Percentiles rank a stretch among this genome's conserved stretches.
Conservation (phyloP, 2,888 invertebrate species). For the Auanema freiburgensis region DNA sequence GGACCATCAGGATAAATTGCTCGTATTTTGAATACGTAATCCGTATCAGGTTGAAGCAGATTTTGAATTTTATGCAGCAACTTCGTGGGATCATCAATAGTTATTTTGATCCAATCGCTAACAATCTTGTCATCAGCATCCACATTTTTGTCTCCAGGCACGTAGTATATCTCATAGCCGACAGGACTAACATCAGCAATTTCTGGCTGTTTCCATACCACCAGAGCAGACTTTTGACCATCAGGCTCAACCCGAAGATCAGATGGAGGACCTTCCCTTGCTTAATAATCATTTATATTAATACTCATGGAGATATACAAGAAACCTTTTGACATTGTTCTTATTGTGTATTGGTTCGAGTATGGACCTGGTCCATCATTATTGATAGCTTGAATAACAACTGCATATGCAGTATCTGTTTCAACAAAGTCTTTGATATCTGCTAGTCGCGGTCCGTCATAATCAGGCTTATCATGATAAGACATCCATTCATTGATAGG, state of each 20-base stretch:
- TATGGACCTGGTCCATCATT: conserved; percentile 63
- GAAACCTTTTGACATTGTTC: conserved; percentile 57
- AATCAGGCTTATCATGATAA: conserved; percentile 47
- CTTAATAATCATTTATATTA: conserved; percentile 28
- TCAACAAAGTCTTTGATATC: conserved; percentile 55
- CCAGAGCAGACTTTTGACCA: conserved; percentile 55
- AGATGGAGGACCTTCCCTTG: conserved; percentile 58
- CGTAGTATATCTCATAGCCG: conserved; percentile 60
- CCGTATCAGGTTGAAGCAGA: conserved; percentile 58
- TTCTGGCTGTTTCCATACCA: conserved; percentile 57
- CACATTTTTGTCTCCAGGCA: conserved; percentile 59
- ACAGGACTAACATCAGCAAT: conserved; percentile 50
- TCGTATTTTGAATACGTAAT: conserved; percentile 63
- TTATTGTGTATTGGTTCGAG: conserved; percentile 57
- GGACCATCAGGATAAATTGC: conserved; percentile 62
- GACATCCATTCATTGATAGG: conserved; percentile 61
- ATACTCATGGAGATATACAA: no score
- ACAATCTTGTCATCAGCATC: conserved; percentile 58
- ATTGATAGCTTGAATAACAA: conserved; percentile 63
- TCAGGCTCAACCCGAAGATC: conserved; percentile 59
- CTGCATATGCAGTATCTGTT: conserved; percentile 61
- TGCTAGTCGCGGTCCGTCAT: conserved; percentile 28
- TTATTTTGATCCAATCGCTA: conserved; percentile 41
- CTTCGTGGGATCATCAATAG: conserved; percentile 47
- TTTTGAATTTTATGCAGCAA: conserved; percentile 50